Percentiles rank a stretch among this genome's conserved stretches.
Conservation (phyloP, 2,888 invertebrate species). For the Parnassius mnemosyne region DNA sequence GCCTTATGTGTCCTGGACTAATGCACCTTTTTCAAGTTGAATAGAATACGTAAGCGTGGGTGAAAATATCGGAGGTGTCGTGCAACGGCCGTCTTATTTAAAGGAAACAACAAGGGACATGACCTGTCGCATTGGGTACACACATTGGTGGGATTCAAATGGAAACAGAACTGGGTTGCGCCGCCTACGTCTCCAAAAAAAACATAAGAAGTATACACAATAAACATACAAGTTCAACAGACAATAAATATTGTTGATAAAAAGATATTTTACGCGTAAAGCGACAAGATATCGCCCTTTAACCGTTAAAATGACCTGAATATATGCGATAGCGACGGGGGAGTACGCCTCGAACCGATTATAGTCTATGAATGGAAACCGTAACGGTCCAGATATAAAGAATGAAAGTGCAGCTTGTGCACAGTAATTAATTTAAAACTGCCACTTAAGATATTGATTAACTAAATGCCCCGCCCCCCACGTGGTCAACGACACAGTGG, state of each 20-base stretch:
- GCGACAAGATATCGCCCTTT: conserved; percentile 56
- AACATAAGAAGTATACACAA: conserved; percentile 55
- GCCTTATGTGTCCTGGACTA: conserved; percentile 55
- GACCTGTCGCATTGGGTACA: conserved; percentile 45
- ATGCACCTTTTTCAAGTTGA: conserved; percentile 56
- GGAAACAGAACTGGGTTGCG: conserved; percentile 58
- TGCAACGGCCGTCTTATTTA: conserved; percentile 41
- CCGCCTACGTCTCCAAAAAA: conserved; percentile 69
- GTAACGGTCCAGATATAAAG: conserved; percentile 55
- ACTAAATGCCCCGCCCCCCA: conserved; percentile 57
- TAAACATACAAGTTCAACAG: conserved; percentile 67
- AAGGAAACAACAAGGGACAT: conserved; percentile 49
- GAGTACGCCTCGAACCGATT: conserved; percentile 28
- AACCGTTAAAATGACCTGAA: conserved; percentile 49
- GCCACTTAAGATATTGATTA: conserved; percentile 67
- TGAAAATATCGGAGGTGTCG: conserved; percentile 56
- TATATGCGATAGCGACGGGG: conserved; percentile 36
- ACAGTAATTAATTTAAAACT: conserved; percentile 65
- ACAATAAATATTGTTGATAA: conserved; percentile 76
- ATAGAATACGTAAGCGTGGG: conserved; percentile 67
- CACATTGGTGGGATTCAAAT: conserved; percentile 56
- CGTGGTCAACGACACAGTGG: conserved; percentile 54
- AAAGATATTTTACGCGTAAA: conserved; percentile 60
- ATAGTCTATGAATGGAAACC: conserved; percentile 51
- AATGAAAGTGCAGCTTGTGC: conserved; percentile 68